Percentiles rank a stretch among this genome's conserved stretches.
Conservation (phyloP, 1,140 invertebrate species). For the Formica selysi region DNA sequence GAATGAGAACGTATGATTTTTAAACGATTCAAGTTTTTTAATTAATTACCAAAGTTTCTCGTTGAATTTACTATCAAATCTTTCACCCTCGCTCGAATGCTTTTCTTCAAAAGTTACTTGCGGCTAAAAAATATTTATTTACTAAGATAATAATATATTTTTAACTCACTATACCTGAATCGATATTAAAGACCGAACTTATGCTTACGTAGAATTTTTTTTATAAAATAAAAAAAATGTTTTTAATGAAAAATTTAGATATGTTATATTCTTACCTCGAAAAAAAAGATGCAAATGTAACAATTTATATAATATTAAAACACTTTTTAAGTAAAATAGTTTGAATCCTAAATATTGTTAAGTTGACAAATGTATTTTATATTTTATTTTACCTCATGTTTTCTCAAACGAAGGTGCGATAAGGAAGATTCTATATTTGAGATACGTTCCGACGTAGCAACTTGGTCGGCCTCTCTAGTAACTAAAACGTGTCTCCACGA, state of each 20-base stretch:
- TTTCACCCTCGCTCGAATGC: slow-evolving; percentile 65
- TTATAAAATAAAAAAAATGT: not conserved
- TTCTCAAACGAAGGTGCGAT: slow-evolving; percentile 44
- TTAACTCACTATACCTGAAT: not conserved
- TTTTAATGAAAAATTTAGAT: slow-evolving; percentile 10
- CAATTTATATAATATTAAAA: not conserved
- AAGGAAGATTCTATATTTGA: slow-evolving; percentile 48
- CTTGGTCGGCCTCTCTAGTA: not conserved
- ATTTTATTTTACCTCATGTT: slow-evolving; percentile 72
- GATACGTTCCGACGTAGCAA: not conserved
- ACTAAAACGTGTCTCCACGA: slow-evolving; percentile 49
- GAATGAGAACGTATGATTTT: slow-evolving; percentile 65
- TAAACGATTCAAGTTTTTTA: slow-evolving; percentile 64
- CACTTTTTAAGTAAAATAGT: not conserved
- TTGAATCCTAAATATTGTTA: not conserved
- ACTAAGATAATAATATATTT: not conserved
- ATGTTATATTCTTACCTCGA: not conserved
- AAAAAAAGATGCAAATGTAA: not conserved
- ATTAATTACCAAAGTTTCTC: slow-evolving; percentile 82
- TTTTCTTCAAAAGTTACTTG: slow-evolving; percentile 76
- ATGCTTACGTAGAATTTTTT: not conserved
- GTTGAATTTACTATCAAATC: slow-evolving; percentile 64
- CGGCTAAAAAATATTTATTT: slow-evolving; percentile 58
- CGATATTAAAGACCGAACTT: not conserved
- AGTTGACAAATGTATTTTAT: not conserved